phyloP scores from a whole-genome alignment of 35 echinoderm and acorn worm genomes.

The Apostichopus californicus region DNA sequence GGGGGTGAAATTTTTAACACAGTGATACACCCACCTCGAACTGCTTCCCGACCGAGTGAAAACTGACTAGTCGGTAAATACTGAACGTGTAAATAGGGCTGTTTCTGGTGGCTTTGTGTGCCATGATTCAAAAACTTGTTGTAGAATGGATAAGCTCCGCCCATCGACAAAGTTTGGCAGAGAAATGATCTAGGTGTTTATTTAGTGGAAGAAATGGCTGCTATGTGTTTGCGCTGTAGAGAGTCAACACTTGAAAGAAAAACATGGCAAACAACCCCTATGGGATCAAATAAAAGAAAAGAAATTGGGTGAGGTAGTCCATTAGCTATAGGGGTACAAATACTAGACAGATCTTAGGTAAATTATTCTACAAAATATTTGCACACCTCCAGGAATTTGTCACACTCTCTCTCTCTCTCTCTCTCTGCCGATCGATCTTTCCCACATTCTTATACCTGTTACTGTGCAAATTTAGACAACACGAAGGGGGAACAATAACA shows the following conservation, averaged over 20 bases:
- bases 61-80: background rate
- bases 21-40: background rate
- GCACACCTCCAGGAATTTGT: slow-evolving; percentile 36
- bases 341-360: background rate
- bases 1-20: background rate
- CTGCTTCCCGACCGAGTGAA: background rate
- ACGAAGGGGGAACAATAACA: background rate
- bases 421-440: background rate
- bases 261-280: slow-evolving; percentile 21
- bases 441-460: background rate
- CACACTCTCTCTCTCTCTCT: background rate
- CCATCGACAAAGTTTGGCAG: background rate
- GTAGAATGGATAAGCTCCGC: background rate
- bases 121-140: background rate
- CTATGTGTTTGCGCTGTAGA: background rate
- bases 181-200: background rate
- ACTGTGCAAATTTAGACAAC: slow-evolving; percentile 25
- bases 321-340: background rate
- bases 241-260: background rate
- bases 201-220: background rate
- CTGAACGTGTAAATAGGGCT: background rate
- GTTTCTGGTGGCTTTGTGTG: background rate
- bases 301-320: background rate
- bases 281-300: background rate
- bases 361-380: slow-evolving; percentile 35